Base-by-base conservation (phyloP, 2,797 vertebrate species). In the Dermochelys coriacea region DNA sequence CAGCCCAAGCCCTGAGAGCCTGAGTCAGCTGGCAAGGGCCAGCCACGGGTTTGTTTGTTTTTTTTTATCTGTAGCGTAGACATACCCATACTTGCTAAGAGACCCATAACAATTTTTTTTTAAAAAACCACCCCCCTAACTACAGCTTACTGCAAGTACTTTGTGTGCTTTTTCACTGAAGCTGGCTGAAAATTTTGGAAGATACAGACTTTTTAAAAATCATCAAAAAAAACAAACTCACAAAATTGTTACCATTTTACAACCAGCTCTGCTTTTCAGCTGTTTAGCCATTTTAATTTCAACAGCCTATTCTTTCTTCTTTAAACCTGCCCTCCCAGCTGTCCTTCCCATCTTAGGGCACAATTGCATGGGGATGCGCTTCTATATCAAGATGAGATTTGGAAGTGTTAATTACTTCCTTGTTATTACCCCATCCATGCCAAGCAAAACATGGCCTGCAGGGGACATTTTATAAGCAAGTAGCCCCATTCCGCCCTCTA, bases 401-500 rank as follows among this genome's bases (percentile, higher is more conserved):
- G 7, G n/a, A 61, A 51, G 45, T n/a, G 16, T 15, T 18, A 9
- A 29, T 12, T 31, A 49, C 5, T 61, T 86, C 51, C 27, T n/a
- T 49, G 12, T 34, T 2, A 4, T 80, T 5, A 61, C 34, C 59
- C 34, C 12, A 7, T 2, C 23, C 52, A 19, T 27, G 31, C n/a
- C 75, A 71, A 34, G 21, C 12, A 31, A 14, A 4, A 0, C 4
- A 80, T 8, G 3, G 4, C 45, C 68, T 4, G 19, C 77, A 27
- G 0, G 0, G 4, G 59, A 7, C 71, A 25, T 3, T 64, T n/a
- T 15, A 27, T 6, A 61, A 31, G 37, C 68, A 49, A 3, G 1
- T 4, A 0, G 0, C 41, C 25, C 71, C 10, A 29, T 61, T 29
- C 59, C 54, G 14, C 16, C 82, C n/a, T 4, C 15, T 29, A 34